Conservation (phyloP, 2,113 vertebrate genomes). For the Epinephelus lanceolatus region DNA sequence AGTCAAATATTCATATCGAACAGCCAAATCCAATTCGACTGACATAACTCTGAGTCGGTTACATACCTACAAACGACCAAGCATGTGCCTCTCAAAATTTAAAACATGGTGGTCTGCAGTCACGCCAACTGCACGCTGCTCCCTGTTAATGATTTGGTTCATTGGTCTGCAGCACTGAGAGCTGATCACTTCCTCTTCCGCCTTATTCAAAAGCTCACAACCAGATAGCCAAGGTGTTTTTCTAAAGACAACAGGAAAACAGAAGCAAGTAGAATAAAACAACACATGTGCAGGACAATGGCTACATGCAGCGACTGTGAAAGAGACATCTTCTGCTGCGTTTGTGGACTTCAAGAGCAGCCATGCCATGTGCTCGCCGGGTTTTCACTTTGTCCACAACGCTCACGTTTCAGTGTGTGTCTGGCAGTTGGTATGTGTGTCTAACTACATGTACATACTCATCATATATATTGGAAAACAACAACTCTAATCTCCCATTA, state of each 20-base stretch:
- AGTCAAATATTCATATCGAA: too few relatives aligned
- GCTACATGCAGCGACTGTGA: not conserved
- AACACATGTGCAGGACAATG: not conserved
- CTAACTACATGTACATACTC: not conserved
- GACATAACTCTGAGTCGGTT: too few relatives aligned
- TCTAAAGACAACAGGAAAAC: not conserved
- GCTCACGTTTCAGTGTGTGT: not conserved
- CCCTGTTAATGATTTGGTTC: not conserved
- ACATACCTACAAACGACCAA: too few relatives aligned
- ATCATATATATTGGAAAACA: not conserved
- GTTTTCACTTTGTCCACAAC: not conserved
- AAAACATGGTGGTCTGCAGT: not conserved
- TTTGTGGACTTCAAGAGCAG: not conserved
- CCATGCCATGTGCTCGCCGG: not conserved
- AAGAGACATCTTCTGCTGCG: not conserved
- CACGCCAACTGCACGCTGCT: not conserved
- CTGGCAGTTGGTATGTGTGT: constrained; percentile 1
- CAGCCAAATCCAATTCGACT: too few relatives aligned
- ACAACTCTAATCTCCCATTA: constrained; percentile 19
- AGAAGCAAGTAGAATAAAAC: not conserved
- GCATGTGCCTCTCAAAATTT: not conserved
- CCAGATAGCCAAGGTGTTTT: not conserved
- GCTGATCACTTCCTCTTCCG: not conserved
- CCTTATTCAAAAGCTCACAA: not conserved
- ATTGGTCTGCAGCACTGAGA: not conserved